phyloP scores from a whole-genome alignment of 2,113 vertebrate genomes.

The Ammodytes marinus region DNA sequence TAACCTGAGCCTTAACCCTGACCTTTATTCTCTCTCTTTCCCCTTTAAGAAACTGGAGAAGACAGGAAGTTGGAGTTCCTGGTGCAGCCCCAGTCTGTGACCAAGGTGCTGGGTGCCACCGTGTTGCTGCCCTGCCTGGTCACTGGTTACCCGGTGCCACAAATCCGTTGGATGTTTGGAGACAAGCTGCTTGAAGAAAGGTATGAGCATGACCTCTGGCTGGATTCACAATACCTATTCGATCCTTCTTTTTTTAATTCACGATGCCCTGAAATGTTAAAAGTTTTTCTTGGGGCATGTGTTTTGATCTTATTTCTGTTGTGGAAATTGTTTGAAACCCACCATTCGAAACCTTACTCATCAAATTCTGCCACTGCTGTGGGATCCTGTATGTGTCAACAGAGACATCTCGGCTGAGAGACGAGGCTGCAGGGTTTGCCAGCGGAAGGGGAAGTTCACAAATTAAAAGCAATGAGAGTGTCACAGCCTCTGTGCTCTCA shows the following conservation, averaged over 20 bases:
- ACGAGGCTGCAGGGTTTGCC: constrained; percentile 31
- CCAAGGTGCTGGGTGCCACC: constrained; percentile 83
- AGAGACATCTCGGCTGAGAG: constrained; percentile 58
- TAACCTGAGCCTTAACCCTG: constrained; percentile 30
- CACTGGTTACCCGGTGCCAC: constrained; percentile 84
- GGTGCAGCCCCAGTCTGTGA: constrained; percentile 83
- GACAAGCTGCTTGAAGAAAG: constrained; percentile 86
- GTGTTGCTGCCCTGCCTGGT: constrained; percentile 89
- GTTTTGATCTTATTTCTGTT: background rate
- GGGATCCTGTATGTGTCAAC: constrained; percentile 41
- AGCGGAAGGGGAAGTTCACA: constrained; percentile 68
- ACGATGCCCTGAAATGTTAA: background rate
- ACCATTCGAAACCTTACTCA: background rate
- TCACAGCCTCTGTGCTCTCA: constrained; percentile 62
- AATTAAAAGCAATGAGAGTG: constrained; percentile 69
- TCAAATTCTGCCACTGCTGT: constrained; percentile 51
- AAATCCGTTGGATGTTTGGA: constrained; percentile 87
- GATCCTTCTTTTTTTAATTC: background rate
- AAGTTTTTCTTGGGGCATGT: background rate
- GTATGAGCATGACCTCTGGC: constrained; percentile 76
- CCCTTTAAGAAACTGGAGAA: constrained; percentile 83
- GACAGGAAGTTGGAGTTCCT: constrained; percentile 85
- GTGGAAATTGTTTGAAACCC: background rate
- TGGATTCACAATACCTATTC: background rate
- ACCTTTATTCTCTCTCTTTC: constrained; percentile 8